Conservation (phyloP, 53 echinoderm and acorn worm species). For the Apostichopus leukothele region DNA sequence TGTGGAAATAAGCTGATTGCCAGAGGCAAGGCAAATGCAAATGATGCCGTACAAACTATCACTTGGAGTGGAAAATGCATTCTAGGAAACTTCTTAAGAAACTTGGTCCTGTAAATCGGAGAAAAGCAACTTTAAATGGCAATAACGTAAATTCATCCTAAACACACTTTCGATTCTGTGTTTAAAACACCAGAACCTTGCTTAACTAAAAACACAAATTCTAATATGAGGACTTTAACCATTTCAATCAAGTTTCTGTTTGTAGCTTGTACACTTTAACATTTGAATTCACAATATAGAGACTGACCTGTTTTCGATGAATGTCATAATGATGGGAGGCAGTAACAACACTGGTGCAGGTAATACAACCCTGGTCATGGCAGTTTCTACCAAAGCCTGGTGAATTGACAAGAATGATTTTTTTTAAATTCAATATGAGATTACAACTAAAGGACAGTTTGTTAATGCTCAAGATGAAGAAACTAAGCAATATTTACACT, state of each 20-base stretch:
- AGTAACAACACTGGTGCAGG: slow-evolving; percentile 83
- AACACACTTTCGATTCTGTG: too few relatives aligned
- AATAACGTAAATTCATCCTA: too few relatives aligned
- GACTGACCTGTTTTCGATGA: slow-evolving; percentile 87
- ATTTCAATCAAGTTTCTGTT: too few relatives aligned
- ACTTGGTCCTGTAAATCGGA: slow-evolving; percentile 57
- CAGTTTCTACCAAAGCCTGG: slow-evolving; percentile 84
- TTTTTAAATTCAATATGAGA: too few relatives aligned
- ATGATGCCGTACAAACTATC: slow-evolving; percentile 70
- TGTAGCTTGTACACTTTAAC: background rate
- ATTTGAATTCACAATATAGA: background rate
- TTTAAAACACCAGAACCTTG: too few relatives aligned
- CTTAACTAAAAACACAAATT: too few relatives aligned
- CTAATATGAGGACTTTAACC: too few relatives aligned
- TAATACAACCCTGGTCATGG: slow-evolving; percentile 73
- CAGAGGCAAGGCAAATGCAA: slow-evolving; percentile 88
- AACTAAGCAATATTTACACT: too few relatives aligned
- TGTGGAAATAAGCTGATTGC: slow-evolving; percentile 93
- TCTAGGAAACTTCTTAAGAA: slow-evolving; percentile 77
- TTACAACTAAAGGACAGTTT: too few relatives aligned
- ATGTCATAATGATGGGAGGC: slow-evolving; percentile 80
- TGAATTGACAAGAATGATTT: background rate
- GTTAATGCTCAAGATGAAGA: too few relatives aligned
- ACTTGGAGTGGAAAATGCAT: slow-evolving; percentile 77
- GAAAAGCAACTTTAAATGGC: too few relatives aligned